Evolutionary conservation across 2,797 vertebrate species (phyloP), one percentile per base, ranked within the genome.

Genomic region (Harpagifer antarcticus): DNA sequence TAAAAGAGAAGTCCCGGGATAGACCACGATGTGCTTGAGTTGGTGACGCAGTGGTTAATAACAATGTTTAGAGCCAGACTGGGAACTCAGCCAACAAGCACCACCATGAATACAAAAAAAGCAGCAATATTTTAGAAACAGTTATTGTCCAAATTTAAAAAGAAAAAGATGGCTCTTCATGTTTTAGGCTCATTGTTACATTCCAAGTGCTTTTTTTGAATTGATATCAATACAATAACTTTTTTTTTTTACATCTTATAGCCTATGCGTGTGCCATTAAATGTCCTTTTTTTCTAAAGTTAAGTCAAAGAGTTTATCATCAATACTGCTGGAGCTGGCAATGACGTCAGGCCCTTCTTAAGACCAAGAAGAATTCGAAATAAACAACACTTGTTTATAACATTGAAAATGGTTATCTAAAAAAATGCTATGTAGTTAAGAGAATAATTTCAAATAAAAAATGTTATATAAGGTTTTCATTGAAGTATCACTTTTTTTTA

Each of bases 1-100:
- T 62, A 77, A 73, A 72, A 80, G 83, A 89, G 83, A 70, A 88
- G 83, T 81, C 79, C 83, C 13, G 50, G 59, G 68, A 82, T 9
- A 79, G 69, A 86, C 61, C 66, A 65, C 71, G 37, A 20, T 55
- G 72, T 65, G 77, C 78, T 64, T 85, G 76, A 82, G 79, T 49
- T 62, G 72, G 81, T 82, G 79, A 86, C 68, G 67, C 72, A 72
- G 69, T 60, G 72, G 63, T 69, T 68, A 76, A 83, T 85, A 64
- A 37, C 9, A 89, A 85, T 83, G 78, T 72, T 84, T 71, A 57
- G 48, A 43, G 63, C 77, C 60, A 47, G 62, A 63, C 58, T 3
- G 67, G 69, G 56, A 87, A 77, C 68, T 56, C 56, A 56, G 68
- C 66, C 61, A 72, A 80, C 55, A 43, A 62, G 57, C 27, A 62